Conservation (phyloP, 2,888 invertebrate genomes). For the Leptothorax acervorum region DNA sequence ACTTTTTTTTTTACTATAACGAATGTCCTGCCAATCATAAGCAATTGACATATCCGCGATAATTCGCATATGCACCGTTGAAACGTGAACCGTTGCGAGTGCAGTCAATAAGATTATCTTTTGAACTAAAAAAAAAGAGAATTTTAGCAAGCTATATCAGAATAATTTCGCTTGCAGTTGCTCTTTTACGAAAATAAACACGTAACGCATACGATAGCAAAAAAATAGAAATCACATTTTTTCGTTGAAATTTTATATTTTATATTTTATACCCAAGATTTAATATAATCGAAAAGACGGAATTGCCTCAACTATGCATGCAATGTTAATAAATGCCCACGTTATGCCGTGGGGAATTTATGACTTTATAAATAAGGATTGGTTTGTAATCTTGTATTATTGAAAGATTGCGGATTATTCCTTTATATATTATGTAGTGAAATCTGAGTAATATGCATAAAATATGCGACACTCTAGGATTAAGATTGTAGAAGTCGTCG, state of each 20-base stretch:
- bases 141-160: slow-evolving; percentile 4
- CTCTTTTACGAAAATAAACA: slow-evolving; percentile 11
- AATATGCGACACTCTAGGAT: neutral
- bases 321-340: neutral
- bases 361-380: neutral
- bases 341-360: too few relatives aligned
- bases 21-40: slow-evolving; percentile 19
- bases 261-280: neutral
- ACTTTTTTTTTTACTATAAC: slow-evolving; percentile 24
- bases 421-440: neutral
- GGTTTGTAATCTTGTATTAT: neutral
- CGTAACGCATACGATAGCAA: neutral
- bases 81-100: slow-evolving; percentile 26
- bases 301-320: neutral
- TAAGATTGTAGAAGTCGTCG: slow-evolving; percentile 7
- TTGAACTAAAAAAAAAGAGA: slow-evolving; percentile 18
- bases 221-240: neutral
- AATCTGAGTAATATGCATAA: neutral
- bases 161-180: slow-evolving; percentile 16
- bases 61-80: slow-evolving; percentile 9
- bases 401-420: neutral
- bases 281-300: neutral
- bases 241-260: neutral
- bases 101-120: slow-evolving; percentile 9
- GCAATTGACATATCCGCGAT: slow-evolving; percentile 12